These are phyloP conservation scores for Enteromius paludinosus DNA, from an alignment of 2,797 vertebrate species.

Conservation along the genomic window DNA sequence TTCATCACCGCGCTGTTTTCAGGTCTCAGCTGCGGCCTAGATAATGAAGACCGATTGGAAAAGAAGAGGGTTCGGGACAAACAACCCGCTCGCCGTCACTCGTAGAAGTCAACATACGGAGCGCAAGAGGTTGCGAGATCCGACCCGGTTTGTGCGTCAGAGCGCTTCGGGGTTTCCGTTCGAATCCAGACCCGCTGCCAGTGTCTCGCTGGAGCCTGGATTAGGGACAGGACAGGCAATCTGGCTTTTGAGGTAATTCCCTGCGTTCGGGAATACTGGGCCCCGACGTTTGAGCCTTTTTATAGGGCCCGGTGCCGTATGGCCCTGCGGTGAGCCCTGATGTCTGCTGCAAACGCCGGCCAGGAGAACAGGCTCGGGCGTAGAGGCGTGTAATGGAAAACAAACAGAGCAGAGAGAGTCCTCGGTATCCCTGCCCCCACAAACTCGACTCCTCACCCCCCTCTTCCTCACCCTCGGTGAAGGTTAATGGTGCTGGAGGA, in stretches of 20 bases:
- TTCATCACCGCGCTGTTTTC: conserved; percentile 65
- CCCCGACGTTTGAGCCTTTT: conserved; percentile 40
- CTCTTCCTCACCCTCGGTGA: conserved; percentile 67
- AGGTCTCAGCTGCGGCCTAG: conserved; percentile 50
- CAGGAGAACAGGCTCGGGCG: conserved; percentile 35
- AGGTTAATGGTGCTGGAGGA: conserved; percentile 76
- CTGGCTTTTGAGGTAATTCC: conserved; percentile 58
- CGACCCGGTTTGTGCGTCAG: conserved; percentile 55
- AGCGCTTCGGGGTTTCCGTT: conserved; percentile 41
- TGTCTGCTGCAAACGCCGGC: conserved; percentile 29
- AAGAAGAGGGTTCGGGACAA: conserved; percentile 37
- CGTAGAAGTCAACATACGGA: conserved; percentile 45
- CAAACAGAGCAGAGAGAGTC: conserved; percentile 36
- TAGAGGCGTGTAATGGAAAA: conserved; percentile 42
- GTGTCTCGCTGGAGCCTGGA: conserved; percentile 56
- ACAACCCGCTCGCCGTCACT: conserved; percentile 32
- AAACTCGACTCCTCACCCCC: conserved; percentile 6
- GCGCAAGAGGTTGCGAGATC: conserved; percentile 18
- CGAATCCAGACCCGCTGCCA: conserved; percentile 44
- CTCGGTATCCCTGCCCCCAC: conserved; percentile 37
- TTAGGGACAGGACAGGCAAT: conserved; percentile 56
- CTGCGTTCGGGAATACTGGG: conserved; percentile 31
- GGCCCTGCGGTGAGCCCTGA: conserved; percentile 56
- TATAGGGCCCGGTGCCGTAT: conserved; percentile 50
- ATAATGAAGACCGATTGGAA: conserved; percentile 61